Percentiles rank a stretch among this genome's conserved stretches.
These are phyloP conservation scores for Drosophila kohkoa DNA, from an alignment of 1,140 invertebrate species.

Conservation along the genomic window DNA sequence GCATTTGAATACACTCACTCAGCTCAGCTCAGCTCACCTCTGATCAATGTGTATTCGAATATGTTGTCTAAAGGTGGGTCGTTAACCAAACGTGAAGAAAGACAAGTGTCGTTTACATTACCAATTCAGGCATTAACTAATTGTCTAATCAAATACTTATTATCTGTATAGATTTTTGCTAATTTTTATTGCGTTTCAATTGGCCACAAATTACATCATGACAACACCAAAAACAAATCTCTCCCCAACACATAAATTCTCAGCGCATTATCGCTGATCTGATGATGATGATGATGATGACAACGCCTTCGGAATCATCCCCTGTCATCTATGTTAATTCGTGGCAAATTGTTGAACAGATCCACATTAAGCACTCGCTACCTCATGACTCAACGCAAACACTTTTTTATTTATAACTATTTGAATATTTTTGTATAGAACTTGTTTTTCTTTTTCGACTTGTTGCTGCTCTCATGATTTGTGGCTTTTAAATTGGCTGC, in stretches of 20 bases:
- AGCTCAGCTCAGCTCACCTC: background rate
- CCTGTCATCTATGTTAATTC: conserved; percentile 46
- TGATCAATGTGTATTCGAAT: conserved; percentile 21
- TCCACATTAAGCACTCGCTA: conserved; percentile 36
- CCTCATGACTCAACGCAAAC: conserved; percentile 49
- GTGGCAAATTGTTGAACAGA: conserved; percentile 11
- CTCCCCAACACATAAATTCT: conserved; percentile 25
- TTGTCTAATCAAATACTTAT: conserved; percentile 58
- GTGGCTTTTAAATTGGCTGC: conserved; percentile 74
- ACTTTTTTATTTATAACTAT: conserved; percentile 27
- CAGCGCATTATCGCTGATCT: conserved; percentile 10
- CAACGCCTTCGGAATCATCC: conserved; percentile 32
- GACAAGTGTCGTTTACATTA: conserved; percentile 47
- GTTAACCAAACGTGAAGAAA: conserved; percentile 11
- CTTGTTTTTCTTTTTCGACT: conserved; percentile 33
- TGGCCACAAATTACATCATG: conserved; percentile 42
- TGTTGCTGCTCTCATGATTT: conserved; percentile 55
- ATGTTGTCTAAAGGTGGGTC: conserved; percentile 34
- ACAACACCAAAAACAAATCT: background rate
- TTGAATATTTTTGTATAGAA: conserved; percentile 32
- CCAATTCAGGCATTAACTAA: conserved; percentile 57
- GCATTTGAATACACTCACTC: conserved; percentile 24
- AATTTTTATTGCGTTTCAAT: conserved; percentile 22
- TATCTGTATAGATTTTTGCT: conserved; percentile 37
- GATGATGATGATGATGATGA: background rate